Base-by-base conservation (phyloP, 2,797 vertebrate species). In the Schizopygopsis malacanthus region DNA sequence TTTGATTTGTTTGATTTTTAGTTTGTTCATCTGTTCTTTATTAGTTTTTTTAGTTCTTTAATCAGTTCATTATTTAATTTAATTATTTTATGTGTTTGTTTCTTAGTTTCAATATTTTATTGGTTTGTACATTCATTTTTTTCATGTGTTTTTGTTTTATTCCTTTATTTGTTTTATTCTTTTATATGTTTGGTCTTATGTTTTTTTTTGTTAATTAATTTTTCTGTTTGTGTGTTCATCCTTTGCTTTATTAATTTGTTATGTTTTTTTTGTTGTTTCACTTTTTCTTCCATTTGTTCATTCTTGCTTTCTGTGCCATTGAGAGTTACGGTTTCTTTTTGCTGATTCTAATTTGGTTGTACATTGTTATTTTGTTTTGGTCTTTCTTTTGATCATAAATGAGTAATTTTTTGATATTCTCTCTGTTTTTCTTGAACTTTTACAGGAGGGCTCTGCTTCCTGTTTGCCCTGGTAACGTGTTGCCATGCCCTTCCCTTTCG, bases 401-500 rank as follows among this genome's bases (percentile, higher is more conserved):
- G 69, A 71, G 6, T 39, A 1, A 4, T 12, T 47, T 65, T 65
- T 45, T 80, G 25, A 80, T 8, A 12, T 59, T 41, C 45, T 39
- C 25, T 83, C 59, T 86, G 45, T 82, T 50, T 72, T 16, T 13
- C 15, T 18, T 71, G 56, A 6, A 54, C 56, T 47, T 28, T 73
- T 16, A 54, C 45, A 97, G 96, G 94, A 95, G 87, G 92, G 93
- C 87, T 88, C 88, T 93, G 89, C 94, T 93, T 75, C 73, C 77
- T 82, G 80, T 61, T 86, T 93, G 88, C 90, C 90, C 79, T 85
- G 92, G 89, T 94, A 94, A 92, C 93, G 86, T 43, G 94, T 95
- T 95, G 92, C 92, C 98, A 91, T 95, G 92, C 92, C 98, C 90
- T 99, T 99, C 95, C 98, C 98, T 7, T 99, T 99, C 86, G 98